A percentile compares a stretch with the other conserved stretches of the same genome.
Conservation (phyloP, 1,140 invertebrate species). For the Aplysia californica region DNA sequence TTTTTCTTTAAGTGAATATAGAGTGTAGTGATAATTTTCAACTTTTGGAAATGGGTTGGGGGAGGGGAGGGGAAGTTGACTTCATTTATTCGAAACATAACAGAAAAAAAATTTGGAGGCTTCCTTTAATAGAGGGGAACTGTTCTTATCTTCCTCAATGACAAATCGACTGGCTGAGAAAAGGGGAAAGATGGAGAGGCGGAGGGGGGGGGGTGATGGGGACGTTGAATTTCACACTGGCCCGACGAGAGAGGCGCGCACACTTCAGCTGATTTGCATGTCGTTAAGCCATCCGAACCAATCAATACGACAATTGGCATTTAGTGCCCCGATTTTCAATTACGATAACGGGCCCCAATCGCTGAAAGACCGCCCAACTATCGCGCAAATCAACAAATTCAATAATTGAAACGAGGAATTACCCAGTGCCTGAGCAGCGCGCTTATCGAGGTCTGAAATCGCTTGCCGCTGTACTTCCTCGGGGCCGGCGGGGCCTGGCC, state of each 20-base stretch:
- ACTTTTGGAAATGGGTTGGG: too few relatives aligned
- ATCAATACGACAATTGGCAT: slow-evolving; percentile 16
- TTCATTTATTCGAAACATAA: too few relatives aligned
- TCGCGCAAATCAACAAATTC: slow-evolving; percentile 23
- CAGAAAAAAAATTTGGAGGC: too few relatives aligned
- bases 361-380: slow-evolving; percentile 5
- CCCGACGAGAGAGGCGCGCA: too few relatives aligned
- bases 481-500: background rate
- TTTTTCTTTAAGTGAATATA: too few relatives aligned
- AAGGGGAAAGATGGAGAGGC: background rate
- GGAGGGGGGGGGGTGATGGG: background rate
- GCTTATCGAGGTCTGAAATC: slow-evolving; percentile 10
- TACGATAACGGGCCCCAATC: slow-evolving; percentile 2
- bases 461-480: background rate
- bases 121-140: too few relatives aligned
- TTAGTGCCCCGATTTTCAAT: slow-evolving; percentile 21
- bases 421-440: background rate
- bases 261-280: background rate
- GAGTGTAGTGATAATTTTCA: too few relatives aligned
- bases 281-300: slow-evolving; percentile 3
- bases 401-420: slow-evolving; percentile 25
- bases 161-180: too few relatives aligned
- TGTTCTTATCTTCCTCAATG: too few relatives aligned
- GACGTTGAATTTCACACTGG: background rate
- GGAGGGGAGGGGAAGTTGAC: too few relatives aligned